phyloP scores from a whole-genome alignment of 2,113 vertebrate genomes.

The Synchiropus splendidus region DNA sequence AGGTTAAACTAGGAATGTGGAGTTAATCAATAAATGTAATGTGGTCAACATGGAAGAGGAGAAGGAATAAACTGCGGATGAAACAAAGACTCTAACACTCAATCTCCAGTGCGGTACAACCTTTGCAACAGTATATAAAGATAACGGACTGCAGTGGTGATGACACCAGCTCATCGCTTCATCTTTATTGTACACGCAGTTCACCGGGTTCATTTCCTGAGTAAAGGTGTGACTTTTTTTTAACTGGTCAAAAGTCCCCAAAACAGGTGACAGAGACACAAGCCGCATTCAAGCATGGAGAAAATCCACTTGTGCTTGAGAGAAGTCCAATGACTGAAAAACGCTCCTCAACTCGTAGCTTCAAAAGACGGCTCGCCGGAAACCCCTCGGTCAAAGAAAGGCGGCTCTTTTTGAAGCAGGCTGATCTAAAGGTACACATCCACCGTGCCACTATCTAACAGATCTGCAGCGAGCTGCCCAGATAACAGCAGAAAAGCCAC shows the following conservation, averaged over 20 bases:
- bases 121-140: too few species aligned
- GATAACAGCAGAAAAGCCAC: slow-evolving; percentile 42
- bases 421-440: slow-evolving; percentile 48
- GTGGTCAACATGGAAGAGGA: too few species aligned
- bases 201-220: slow-evolving; percentile 13
- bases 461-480: slow-evolving; percentile 25
- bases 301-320: background rate
- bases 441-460: slow-evolving; percentile 43
- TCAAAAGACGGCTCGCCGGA: slow-evolving; percentile 20
- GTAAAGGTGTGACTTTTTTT: slow-evolving; percentile 17
- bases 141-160: too few species aligned
- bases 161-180: too few species aligned
- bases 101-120: too few species aligned
- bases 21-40: too few species aligned
- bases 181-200: slow-evolving; percentile 1
- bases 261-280: slow-evolving; percentile 13
- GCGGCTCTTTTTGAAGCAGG: background rate
- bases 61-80: too few species aligned
- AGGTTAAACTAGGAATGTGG: too few species aligned
- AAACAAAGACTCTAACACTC: too few species aligned
- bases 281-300: background rate
- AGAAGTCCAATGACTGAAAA: background rate
- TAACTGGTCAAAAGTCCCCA: slow-evolving; percentile 26
- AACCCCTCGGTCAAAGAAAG: slow-evolving; percentile 21
- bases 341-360: slow-evolving; percentile 20